phyloP scores from a whole-genome alignment of 2,113 vertebrate genomes.

The Cichladusa arquata region DNA sequence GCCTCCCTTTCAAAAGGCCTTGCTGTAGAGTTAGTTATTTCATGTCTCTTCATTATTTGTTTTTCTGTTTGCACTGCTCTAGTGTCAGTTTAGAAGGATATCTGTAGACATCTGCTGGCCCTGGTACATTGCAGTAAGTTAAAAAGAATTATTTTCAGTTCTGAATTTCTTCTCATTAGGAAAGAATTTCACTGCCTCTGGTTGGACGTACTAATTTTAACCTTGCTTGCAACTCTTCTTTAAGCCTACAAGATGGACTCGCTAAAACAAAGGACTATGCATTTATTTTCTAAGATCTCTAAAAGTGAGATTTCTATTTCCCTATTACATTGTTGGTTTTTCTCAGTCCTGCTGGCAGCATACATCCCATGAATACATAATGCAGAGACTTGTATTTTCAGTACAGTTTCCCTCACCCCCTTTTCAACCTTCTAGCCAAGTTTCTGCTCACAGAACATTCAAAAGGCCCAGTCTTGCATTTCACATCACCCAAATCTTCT shows the following conservation, averaged over 20 bases:
- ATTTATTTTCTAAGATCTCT: background rate
- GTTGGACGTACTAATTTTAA: background rate
- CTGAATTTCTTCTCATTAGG: constrained; percentile 7
- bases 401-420: background rate
- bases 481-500: constrained; percentile 8
- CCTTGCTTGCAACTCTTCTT: background rate
- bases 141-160: background rate
- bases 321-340: background rate
- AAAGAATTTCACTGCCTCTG: background rate
- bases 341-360: constrained; percentile 20
- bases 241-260: background rate
- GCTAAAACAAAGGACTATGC: background rate
- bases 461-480: constrained; percentile 38
- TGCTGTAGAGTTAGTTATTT: background rate
- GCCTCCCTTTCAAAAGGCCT: background rate
- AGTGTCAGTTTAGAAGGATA: background rate
- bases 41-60: background rate
- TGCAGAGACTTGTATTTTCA: constrained; percentile 11
- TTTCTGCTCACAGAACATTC: constrained; percentile 35
- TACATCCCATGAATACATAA: constrained; percentile 33
- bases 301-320: background rate
- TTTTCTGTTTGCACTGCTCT: background rate
- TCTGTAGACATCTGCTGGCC: background rate
- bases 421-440: background rate
- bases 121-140: background rate